A percentile compares a stretch with the other conserved stretches of the same genome.
Evolutionary conservation across 2,113 vertebrate genomes (phyloP).

Genomic region (Tragelaphus scriptus): DNA sequence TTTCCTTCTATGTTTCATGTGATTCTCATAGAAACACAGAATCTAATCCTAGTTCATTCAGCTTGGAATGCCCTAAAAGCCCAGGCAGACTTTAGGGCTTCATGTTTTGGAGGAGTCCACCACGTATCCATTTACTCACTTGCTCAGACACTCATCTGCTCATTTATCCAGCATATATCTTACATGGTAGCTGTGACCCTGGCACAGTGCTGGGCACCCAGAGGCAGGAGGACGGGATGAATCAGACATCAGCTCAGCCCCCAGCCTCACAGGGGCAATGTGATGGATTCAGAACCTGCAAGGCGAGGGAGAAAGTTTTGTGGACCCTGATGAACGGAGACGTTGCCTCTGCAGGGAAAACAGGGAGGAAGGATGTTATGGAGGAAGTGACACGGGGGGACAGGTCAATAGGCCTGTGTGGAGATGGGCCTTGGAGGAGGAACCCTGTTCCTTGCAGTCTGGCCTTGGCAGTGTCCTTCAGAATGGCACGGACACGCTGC

Average conservation of each 20-base stretch:
- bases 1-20: background rate
- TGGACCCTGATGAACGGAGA: background rate
- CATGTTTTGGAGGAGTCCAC: background rate
- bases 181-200: background rate
- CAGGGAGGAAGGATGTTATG: rapidly evolving
- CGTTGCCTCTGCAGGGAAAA: rapidly evolving
- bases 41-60: background rate
- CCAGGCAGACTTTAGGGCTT: background rate
- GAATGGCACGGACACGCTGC: rapidly evolving
- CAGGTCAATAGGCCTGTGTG: background rate
- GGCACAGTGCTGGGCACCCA: background rate
- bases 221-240: background rate
- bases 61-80: background rate
- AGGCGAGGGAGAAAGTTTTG: background rate
- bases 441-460: background rate
- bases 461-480: background rate
- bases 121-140: background rate
- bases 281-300: background rate
- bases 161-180: background rate
- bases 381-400: background rate
- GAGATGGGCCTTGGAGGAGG: background rate
- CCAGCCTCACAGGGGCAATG: background rate
- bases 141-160: background rate
- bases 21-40: background rate
- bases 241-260: background rate